Conservation (phyloP, 2,113 vertebrate genomes). For the Natator depressus region DNA sequence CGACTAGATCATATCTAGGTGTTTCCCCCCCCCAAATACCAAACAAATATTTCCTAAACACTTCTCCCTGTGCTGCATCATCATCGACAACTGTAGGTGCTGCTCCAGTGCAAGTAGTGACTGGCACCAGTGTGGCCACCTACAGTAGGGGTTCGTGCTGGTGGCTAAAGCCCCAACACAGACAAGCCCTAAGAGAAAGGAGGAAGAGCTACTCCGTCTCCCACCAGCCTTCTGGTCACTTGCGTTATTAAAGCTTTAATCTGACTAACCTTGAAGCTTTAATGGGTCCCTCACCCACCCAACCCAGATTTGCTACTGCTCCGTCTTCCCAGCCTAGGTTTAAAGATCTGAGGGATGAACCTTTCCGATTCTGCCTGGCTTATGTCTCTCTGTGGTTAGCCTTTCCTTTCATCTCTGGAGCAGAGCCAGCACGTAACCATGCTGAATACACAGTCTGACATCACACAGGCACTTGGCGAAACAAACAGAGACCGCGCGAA, state of each 20-base stretch:
- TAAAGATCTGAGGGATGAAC: not conserved
- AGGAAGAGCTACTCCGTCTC: not conserved
- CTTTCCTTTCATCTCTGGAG: not conserved
- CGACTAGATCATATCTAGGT: not conserved
- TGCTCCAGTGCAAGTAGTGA: not conserved
- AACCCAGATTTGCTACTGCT: accelerated
- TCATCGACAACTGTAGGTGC: not conserved
- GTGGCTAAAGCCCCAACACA: accelerated
- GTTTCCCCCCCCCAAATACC: not conserved
- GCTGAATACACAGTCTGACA: accelerated
- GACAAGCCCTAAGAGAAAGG: accelerated
- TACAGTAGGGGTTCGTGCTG: not conserved
- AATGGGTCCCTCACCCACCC: accelerated
- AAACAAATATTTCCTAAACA: not conserved
- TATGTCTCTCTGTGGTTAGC: not conserved
- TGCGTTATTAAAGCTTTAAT: accelerated
- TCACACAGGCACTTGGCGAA: not conserved
- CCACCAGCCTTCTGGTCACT: not conserved
- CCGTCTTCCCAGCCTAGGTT: not conserved
- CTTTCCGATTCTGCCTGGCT: accelerated
- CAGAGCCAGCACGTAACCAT: not conserved
- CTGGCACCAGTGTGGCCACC: not conserved
- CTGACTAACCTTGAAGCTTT: accelerated
- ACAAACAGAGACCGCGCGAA: not conserved
- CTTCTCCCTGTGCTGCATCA: not conserved